Evolutionary conservation across 2,113 vertebrate genomes (phyloP).

Genomic region (Genyomyrus donnyi): DNA sequence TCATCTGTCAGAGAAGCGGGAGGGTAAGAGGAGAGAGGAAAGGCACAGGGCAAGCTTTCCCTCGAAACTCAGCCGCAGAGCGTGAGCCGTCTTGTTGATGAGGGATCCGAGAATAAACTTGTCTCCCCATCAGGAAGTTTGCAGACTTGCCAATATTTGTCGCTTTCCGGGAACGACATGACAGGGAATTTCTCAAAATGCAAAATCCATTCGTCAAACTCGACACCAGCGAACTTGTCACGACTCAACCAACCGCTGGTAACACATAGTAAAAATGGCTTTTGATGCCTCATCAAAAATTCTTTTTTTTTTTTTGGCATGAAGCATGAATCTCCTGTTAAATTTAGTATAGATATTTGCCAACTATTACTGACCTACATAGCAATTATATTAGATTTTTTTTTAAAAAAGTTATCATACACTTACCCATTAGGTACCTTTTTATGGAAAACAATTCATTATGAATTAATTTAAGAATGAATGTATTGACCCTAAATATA

Average conservation of each 20-base stretch:
- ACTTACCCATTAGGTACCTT: not conserved
- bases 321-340: constrained; percentile 17
- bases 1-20: constrained; percentile 30
- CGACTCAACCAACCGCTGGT: constrained; percentile 29
- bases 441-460: not conserved
- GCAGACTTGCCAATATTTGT: constrained; percentile 33
- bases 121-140: constrained; percentile 26
- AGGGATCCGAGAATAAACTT: constrained; percentile 32
- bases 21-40: not conserved
- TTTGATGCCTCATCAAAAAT: constrained; percentile 14
- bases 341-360: constrained; percentile 21
- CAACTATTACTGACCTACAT: constrained; percentile 18
- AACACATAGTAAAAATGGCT: constrained; percentile 23
- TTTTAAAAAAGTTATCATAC: not conserved
- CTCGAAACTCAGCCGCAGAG: constrained; percentile 17
- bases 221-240: constrained; percentile 17
- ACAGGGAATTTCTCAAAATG: constrained; percentile 22
- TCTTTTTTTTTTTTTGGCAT: constrained; percentile 19
- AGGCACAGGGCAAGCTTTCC: constrained; percentile 21
- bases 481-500: not conserved
- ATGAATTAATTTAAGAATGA: not conserved
- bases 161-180: constrained; percentile 24
- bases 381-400: not conserved
- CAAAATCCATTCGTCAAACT: constrained; percentile 19
- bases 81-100: constrained; percentile 41